Base-by-base conservation (phyloP, 1,140 invertebrate species). In the Drosophila nikananu region DNA sequence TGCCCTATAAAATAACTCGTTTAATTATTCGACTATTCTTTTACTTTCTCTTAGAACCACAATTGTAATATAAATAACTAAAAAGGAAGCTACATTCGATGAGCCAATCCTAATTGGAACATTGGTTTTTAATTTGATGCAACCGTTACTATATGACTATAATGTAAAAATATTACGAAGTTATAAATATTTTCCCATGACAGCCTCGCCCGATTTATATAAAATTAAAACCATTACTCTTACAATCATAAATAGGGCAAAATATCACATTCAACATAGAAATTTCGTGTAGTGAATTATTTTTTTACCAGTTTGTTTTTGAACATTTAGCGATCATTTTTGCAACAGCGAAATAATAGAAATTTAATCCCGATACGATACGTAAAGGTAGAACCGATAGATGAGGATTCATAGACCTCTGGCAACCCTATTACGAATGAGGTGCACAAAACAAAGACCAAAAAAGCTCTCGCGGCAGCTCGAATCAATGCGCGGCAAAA, bases 401-500 rank as follows among this genome's bases (percentile, higher is more conserved):
- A 35, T 7, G 13, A 37, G 2, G 23, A 46, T 25, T 25, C 21
- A n/a, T 12, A 19, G 19, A 66, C 17, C 42, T 54, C 49, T 55
- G 64, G 54, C 48, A 64, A 27, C 49, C 49, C 61, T 64, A 57
- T 19, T 23, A 30, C 63, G 70, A 73, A 73, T 2, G 39, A 30
- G 19, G 27, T 25, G 30, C 66, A 61, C 66, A 71, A 60, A 73
- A 73, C 52, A 71, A 59, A 49, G 10, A 27, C 13, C 17, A 7
- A 60, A 60, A 73, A 73, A 73, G 70, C 67, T 73, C n/a, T 41
- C 44, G 10, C 44, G 32, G 35, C 27, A 72, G 21, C 27, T 41
- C 37, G n/a, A 59, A 70, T 35, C 37, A 37, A 30, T 70, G 51
- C 52, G 46, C 65, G 52, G 44, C 67, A 60, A 70, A 73, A 73